These are phyloP conservation scores for Propithecus coquereli DNA, from an alignment of 2,113 vertebrate species.

Conservation along the genomic window DNA sequence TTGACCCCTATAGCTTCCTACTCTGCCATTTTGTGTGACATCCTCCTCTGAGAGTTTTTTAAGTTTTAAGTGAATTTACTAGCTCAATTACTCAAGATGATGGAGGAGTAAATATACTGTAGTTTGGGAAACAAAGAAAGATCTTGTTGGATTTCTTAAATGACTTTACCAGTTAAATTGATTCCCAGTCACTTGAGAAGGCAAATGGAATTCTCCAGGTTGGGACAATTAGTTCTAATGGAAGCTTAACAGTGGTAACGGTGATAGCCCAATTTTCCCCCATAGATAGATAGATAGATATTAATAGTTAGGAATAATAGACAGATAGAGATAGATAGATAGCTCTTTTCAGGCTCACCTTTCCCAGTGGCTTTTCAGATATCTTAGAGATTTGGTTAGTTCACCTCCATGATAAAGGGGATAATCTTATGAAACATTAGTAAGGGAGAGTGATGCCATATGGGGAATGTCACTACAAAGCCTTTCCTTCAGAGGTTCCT, in stretches of 20 bases:
- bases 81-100: neutral
- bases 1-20: neutral
- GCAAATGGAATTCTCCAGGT: neutral
- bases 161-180: neutral
- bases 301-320: no score
- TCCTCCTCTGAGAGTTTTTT: neutral
- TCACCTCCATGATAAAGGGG: neutral
- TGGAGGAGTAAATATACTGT: neutral
- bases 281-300: no score
- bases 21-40: neutral
- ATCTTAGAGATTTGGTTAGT: neutral
- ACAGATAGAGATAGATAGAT: no score
- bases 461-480: neutral
- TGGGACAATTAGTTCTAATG: neutral
- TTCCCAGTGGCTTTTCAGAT: neutral
- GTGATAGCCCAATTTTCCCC: neutral
- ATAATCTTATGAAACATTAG: neutral
- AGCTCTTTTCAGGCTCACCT: neutral
- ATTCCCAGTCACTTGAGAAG: neutral
- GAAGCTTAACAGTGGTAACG: neutral
- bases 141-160: neutral
- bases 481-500: neutral
- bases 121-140: neutral
- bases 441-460: neutral
- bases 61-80: neutral